These are phyloP conservation scores for Odontothrips loti DNA, from an alignment of 2,888 invertebrate species.

Conservation along the genomic window DNA sequence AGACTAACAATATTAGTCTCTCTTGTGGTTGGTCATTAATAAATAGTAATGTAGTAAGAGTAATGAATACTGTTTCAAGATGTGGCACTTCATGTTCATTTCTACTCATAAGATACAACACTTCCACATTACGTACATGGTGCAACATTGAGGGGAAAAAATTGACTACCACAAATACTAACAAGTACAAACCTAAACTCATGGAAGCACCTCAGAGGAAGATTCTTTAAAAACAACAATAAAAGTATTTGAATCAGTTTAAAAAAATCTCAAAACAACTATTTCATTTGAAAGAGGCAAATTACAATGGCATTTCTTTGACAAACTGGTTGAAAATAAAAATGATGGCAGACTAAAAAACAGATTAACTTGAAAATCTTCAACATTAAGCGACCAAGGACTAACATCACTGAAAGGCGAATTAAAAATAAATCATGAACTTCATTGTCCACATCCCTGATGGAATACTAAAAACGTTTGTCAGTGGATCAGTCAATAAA, in stretches of 20 bases:
- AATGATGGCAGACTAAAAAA: no score
- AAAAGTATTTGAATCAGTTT: neutral
- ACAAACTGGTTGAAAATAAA: no score
- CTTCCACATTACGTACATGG: neutral
- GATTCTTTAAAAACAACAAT: neutral
- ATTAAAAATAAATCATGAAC: no score
- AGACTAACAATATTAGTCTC: neutral
- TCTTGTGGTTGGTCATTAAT: neutral
- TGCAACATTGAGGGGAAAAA: slow-evolving; percentile 17
- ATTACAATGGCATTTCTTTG: no score
- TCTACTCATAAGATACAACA: neutral
- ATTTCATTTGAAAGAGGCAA: no score
- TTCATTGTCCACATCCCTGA: no score
- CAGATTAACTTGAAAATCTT: no score
- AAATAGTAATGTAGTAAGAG: neutral
- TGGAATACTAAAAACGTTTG: no score
- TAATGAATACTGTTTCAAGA: neutral
- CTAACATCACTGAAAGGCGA: no score
- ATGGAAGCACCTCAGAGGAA: neutral
- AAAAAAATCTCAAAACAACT: neutral
- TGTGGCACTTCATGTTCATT: neutral
- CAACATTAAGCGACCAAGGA: no score
- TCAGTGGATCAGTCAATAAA: neutral
- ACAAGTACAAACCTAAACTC: neutral
- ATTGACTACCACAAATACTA: neutral